These are phyloP conservation scores for Micrasema minimum DNA, from an alignment of 1,140 invertebrate species.

Conservation along the genomic window DNA sequence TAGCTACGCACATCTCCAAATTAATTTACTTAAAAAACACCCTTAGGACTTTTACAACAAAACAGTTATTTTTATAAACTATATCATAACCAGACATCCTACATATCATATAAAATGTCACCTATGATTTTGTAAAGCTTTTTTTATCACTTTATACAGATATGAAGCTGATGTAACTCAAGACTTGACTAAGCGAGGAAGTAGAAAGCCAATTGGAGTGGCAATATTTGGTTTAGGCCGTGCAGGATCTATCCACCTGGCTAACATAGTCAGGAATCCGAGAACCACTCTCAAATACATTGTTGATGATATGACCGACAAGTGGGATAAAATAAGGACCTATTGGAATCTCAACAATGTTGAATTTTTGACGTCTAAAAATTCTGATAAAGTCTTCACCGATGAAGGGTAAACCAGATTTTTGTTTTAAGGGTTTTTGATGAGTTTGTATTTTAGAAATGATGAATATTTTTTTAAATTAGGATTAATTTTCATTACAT, in stretches of 20 bases:
- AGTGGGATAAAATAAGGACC: constrained; percentile 62
- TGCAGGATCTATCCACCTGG: constrained; percentile 72
- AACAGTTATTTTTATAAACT: too few relatives aligned
- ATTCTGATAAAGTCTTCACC: constrained; percentile 66
- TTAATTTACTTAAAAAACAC: too few relatives aligned
- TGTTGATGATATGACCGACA: constrained; percentile 67
- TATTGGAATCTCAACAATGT: constrained; percentile 67
- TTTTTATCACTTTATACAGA: too few relatives aligned
- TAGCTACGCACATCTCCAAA: too few relatives aligned
- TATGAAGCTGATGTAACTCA: constrained; percentile 42
- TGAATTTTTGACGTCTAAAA: constrained; percentile 66
- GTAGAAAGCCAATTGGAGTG: constrained; percentile 55
- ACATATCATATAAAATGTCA: too few relatives aligned
- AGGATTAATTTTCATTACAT: too few relatives aligned
- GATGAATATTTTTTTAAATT: too few relatives aligned
- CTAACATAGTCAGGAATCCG: constrained; percentile 66
- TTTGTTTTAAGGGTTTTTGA: too few relatives aligned
- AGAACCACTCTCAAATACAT: constrained; percentile 71
- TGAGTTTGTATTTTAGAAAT: too few relatives aligned
- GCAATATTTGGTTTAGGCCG: constrained; percentile 73
- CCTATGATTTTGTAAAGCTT: too few relatives aligned
- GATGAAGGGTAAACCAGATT: constrained; percentile 66
- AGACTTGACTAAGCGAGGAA: constrained; percentile 40
- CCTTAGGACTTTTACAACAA: too few relatives aligned
- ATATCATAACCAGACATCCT: too few relatives aligned